Evolutionary conservation across 1,140 invertebrate species (phyloP), one percentile per base, ranked within the genome.

Genomic region (Thaumetopoea pityocampa): DNA sequence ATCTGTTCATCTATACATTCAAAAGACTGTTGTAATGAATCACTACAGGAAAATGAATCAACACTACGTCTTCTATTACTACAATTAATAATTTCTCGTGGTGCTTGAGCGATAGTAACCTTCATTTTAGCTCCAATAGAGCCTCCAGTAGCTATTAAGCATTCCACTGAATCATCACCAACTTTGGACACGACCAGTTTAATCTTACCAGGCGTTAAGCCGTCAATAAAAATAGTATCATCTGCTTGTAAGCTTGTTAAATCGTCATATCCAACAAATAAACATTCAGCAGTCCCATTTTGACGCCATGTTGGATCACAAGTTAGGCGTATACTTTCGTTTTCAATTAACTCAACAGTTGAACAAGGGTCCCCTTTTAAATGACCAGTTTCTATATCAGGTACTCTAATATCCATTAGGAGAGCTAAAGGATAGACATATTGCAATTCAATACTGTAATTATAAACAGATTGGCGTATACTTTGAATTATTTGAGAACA

Each of bases 351-450:
- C 22, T 78, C 70, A 22, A 78, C 33, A 22, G 60, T 76, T 16
- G 65, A 51, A 11, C 50, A 49, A 8, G 66, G 65, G 3, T 73
- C 77, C 28, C 65, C 65, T 64, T 82, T 80, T 14, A 85, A 65
- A 45, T 69, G 60, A 16, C 85, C 82, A 4, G 70, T 78, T 18
- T 80, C 50, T 49, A 86, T 86, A 36, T 86, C 78, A 16, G 82
- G 82, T 0, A 80, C 78, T 36, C 63, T 59, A 5, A 85, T 71
- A 49, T 86, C 72, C 8, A 85, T 63, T n/a, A 85, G 67, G 10
- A 85, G 38, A 14, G 72, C 84, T 15, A 87, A 61, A 14, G 85
- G 82, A 46, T 85, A 79, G 10, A 85, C 69, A 40, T 72, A 85
- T 46, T 82, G 60, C 36, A 85, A 51, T 59, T 85, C 81, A 11